Conservation (phyloP, 1,140 invertebrate genomes). For the Orchestia grillus region DNA sequence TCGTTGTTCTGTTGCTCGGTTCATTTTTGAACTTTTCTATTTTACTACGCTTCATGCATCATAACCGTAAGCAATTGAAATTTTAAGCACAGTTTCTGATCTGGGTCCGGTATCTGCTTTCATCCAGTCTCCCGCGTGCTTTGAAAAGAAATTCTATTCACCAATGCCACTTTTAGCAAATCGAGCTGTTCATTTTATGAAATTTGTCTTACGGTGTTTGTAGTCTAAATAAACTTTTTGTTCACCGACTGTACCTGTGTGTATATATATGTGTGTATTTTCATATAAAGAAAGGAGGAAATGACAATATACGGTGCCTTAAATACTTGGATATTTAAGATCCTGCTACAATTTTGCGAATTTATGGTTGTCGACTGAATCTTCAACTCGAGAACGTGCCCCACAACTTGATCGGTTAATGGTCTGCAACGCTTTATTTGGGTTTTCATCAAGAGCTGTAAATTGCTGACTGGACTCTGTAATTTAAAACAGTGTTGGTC, state of each 20-base stretch:
- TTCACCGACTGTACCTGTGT: no score
- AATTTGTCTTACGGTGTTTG: background rate
- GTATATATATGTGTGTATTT: no score
- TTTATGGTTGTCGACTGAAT: background rate
- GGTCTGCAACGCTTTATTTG: background rate
- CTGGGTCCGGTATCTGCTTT: background rate
- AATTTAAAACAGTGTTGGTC: no score
- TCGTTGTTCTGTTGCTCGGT: background rate
- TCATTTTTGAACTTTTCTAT: background rate
- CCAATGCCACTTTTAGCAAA: background rate
- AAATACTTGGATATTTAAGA: no score
- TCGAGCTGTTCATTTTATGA: background rate
- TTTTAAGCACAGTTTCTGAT: background rate
- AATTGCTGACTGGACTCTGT: background rate
- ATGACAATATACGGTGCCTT: no score
- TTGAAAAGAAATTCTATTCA: background rate
- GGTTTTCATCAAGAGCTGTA: background rate
- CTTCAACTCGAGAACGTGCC: background rate
- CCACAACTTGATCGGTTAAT: background rate
- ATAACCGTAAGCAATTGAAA: no score
- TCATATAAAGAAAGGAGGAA: no score
- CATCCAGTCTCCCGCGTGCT: background rate
- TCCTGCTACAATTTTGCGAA: background rate
- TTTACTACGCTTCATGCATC: background rate
- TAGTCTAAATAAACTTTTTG: background rate